Conservation (phyloP, 1,140 invertebrate species). For the Sipha flava region DNA sequence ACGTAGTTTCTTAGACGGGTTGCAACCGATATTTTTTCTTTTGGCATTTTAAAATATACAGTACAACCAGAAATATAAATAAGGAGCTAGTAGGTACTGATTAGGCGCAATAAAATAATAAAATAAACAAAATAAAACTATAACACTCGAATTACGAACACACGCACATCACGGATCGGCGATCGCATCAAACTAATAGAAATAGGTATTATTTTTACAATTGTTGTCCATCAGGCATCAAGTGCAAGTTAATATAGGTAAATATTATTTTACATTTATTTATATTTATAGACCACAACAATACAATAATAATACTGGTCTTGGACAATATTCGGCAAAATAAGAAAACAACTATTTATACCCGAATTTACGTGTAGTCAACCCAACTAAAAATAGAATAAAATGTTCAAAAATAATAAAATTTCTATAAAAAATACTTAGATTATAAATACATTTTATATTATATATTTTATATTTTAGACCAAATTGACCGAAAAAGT, state of each 20-base stretch:
- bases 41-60: neutral
- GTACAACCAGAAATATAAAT: neutral
- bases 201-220: neutral
- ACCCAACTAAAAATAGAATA: neutral
- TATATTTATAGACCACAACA: neutral
- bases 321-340: neutral
- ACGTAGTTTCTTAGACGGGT: neutral
- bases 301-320: neutral
- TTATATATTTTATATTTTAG: neutral
- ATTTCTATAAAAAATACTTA: too few species aligned
- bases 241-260: neutral
- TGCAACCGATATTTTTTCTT: neutral
- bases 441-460: too few species aligned
- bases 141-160: neutral
- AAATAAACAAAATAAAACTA: neutral
- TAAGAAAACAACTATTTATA: neutral
- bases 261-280: neutral
- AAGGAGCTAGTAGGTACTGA: neutral
- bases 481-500: neutral
- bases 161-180: neutral
- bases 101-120: neutral
- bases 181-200: too few species aligned
- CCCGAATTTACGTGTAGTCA: neutral
- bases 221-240: neutral
- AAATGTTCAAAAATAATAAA: too few species aligned